A percentile compares a stretch with the other conserved stretches of the same genome.
phyloP scores from a whole-genome alignment of 2,113 vertebrate genomes.

The Catharus fuscescens region DNA sequence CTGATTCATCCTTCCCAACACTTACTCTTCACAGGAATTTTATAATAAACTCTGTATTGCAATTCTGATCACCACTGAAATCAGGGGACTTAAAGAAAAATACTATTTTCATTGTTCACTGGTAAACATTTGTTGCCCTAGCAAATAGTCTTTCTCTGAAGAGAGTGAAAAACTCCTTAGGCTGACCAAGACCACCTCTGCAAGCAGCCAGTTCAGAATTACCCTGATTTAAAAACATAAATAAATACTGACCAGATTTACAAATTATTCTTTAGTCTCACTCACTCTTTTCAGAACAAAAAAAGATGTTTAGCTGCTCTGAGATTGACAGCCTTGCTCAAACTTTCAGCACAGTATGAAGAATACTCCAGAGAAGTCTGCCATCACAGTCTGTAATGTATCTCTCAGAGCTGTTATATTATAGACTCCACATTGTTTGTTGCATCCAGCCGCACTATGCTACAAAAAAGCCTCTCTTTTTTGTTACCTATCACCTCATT shows the following conservation, averaged over 20 bases:
- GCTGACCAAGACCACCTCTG: neutral
- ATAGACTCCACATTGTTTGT: neutral
- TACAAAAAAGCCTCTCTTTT: neutral
- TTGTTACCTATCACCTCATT: neutral
- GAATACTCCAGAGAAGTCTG: neutral
- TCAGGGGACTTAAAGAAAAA: neutral
- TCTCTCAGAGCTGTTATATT: neutral
- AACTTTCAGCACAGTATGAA: neutral
- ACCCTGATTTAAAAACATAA: neutral
- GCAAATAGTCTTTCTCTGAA: neutral
- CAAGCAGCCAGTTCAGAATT: neutral
- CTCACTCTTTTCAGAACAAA: neutral
- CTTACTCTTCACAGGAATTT: neutral
- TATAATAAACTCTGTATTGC: neutral
- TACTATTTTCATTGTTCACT: neutral
- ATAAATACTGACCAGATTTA: neutral
- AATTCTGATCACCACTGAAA: neutral
- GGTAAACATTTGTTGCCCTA: neutral
- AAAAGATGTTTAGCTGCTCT: neutral
- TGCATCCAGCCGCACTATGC: neutral
- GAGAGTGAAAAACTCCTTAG: neutral
- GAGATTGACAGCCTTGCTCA: neutral
- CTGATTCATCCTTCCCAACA: no score
- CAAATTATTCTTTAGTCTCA: neutral
- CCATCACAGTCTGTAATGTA: neutral